These are phyloP conservation scores for Caenorhabditis auriculariae DNA, from an alignment of 2,888 invertebrate species.

Conservation along the genomic window DNA sequence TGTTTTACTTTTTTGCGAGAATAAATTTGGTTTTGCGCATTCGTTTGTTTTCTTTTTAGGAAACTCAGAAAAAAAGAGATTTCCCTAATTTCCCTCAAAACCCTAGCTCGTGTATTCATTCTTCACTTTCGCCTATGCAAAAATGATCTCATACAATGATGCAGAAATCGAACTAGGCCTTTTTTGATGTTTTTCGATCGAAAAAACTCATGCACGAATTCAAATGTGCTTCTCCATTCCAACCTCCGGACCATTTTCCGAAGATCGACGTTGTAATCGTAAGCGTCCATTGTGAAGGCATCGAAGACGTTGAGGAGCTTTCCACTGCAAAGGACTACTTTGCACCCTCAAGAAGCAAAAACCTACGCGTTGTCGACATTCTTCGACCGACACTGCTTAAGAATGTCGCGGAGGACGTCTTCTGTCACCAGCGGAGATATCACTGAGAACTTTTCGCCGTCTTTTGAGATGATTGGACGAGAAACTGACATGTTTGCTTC, in stretches of 20 bases:
- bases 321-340: slow-evolving; percentile 16
- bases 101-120: background rate
- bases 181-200: background rate
- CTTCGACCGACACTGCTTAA: slow-evolving; percentile 29
- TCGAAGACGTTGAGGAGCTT: slow-evolving; percentile 41
- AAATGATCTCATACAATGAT: slow-evolving; percentile 1
- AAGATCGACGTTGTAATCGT: slow-evolving; percentile 25
- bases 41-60: too few relatives aligned
- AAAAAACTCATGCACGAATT: too few relatives aligned
- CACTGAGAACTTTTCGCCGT: slow-evolving; percentile 8
- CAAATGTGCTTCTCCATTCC: too few relatives aligned
- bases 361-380: slow-evolving; percentile 23
- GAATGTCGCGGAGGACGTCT: slow-evolving; percentile 19
- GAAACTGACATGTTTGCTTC: slow-evolving; percentile 38
- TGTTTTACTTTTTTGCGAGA: too few relatives aligned
- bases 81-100: too few relatives aligned
- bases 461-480: background rate
- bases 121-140: slow-evolving; percentile 1
- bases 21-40: too few relatives aligned
- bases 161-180: background rate
- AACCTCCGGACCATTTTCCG: slow-evolving; percentile 28
- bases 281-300: slow-evolving; percentile 26
- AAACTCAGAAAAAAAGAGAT: too few relatives aligned
- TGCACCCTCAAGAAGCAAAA: background rate
- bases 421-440: slow-evolving; percentile 19